Percentiles rank a stretch among this genome's conserved stretches.
phyloP scores from a whole-genome alignment of 2,113 vertebrate genomes.

The human region DNA sequence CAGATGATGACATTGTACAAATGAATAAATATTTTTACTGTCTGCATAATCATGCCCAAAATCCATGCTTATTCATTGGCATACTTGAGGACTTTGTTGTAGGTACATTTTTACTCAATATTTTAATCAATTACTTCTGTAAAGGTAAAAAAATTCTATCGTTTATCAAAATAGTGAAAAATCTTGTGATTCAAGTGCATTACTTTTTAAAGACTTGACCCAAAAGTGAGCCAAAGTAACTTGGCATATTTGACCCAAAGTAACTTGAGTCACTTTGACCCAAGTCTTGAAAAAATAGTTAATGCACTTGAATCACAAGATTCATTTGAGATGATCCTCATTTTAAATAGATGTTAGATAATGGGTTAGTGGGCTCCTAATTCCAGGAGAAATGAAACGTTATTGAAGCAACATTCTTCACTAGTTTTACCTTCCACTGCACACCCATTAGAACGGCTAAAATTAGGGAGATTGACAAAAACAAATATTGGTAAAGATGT shows the following conservation, averaged over 20 bases:
- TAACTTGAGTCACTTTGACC: too few species aligned
- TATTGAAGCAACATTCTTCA: neutral
- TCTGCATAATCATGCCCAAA: neutral
- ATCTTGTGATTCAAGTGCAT: neutral
- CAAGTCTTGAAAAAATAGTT: neutral
- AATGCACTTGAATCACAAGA: neutral
- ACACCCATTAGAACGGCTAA: neutral
- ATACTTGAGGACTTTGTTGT: neutral
- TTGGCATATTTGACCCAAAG: too few species aligned
- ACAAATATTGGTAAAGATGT: neutral
- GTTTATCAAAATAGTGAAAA: neutral
- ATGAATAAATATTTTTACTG: neutral
- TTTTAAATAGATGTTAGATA: neutral
- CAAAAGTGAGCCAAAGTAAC: too few species aligned
- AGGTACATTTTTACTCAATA: neutral
- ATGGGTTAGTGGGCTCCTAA: neutral
- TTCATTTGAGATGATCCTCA: neutral
- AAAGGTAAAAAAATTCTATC: neutral
- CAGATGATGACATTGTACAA: neutral
- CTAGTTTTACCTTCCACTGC: neutral
- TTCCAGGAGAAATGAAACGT: neutral
- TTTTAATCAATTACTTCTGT: neutral
- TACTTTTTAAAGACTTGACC: neutral
- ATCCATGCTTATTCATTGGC: neutral
- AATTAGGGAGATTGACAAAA: neutral